Base-by-base conservation (phyloP, 1,140 invertebrate genomes). In the Bombus cullumanus region DNA sequence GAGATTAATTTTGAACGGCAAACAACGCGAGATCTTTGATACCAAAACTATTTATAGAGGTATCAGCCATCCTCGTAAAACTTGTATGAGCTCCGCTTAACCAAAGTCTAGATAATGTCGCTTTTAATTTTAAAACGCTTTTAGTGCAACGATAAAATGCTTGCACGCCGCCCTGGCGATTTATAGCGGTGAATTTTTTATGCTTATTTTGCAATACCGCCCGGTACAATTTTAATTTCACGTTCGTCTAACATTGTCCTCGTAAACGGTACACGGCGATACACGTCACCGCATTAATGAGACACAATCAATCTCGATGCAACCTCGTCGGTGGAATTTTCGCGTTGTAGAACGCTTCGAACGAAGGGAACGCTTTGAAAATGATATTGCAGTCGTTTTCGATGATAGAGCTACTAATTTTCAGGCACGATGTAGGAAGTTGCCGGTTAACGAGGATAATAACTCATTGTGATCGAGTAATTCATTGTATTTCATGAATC, bases 121-220 rank as follows among this genome's bases (percentile, higher is more conserved):
- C 81, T 68, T 89, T 89, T 86, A 89, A 89, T 89, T 89, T 86
- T 89, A 89, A 89, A 86, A 53, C 76, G 53, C 85, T 64, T 88
- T 74, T 74, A 78, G 41, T 34, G 62, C 84, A 76, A 68, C 80
- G 71, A 86, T 86, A 74, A 89, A 89, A 81, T 81, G 34, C 76
- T 47, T n/a, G 43, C 75, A 64, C 64, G 43, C 37, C 28, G 25
- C 2, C 31, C 47, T 15, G n/a, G n/a, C 79, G 47, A 68, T 85
- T 85, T 81, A 74, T 57, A 25, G 34, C n/a, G 22, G 4, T 47
- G 71, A 81, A 66, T 81, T 39, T 80, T 85, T 81, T 75, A 74
- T 68, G 43, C n/a, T 37, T 59, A n/a, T 43, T 81, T 37, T 53
- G 78, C 73, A 62, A 66, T 47, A 39, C 39, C 18, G 62, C 39